These are phyloP conservation scores for Phoeniculus purpureus DNA, from an alignment of 2,797 vertebrate species.

Conservation along the genomic window DNA sequence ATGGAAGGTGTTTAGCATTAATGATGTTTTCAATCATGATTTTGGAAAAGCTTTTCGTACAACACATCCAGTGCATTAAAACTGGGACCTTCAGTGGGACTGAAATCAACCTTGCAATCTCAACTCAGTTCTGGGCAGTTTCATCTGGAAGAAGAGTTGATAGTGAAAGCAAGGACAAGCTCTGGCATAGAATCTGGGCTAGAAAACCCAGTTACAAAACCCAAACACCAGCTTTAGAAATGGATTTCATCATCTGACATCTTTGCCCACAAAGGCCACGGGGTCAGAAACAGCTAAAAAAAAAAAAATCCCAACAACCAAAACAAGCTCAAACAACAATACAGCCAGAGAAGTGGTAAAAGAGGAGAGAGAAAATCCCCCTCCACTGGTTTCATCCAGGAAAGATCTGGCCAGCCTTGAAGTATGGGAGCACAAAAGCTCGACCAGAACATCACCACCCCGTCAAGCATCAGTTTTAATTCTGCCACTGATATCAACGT, in stretches of 20 bases:
- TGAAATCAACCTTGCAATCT: not conserved
- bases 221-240: not conserved
- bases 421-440: not conserved
- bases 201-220: not conserved
- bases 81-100: not conserved
- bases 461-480: accelerated
- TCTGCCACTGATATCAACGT: not conserved
- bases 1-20: not conserved
- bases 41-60: not conserved
- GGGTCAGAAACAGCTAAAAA: not conserved
- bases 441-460: not conserved
- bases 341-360: not conserved
- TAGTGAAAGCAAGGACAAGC: not conserved
- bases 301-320: not conserved
- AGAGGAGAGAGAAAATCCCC: not conserved
- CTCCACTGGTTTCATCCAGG: not conserved
- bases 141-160: not conserved
- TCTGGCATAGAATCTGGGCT: not conserved
- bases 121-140: not conserved
- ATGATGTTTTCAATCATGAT: not conserved
- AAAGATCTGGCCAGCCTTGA: accelerated
- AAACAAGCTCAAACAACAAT: not conserved
- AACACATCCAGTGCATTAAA: accelerated
- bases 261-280: not conserved
- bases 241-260: not conserved